Conservation (phyloP, 2,113 vertebrate genomes). For the Trematomus loennbergii region DNA sequence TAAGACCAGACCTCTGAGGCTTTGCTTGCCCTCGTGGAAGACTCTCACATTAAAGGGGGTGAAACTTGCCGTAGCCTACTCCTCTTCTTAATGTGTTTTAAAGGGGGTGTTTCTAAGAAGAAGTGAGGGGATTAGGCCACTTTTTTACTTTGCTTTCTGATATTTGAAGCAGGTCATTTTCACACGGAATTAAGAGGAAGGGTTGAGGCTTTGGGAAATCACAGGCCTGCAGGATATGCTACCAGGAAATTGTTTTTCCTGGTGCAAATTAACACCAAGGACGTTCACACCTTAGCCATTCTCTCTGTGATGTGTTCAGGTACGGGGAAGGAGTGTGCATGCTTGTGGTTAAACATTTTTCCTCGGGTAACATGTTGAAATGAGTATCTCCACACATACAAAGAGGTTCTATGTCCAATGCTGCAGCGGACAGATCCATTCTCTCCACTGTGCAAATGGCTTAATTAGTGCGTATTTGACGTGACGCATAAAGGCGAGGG, state of each 20-base stretch:
- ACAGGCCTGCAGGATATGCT: conserved; percentile 34
- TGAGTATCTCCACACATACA: background rate
- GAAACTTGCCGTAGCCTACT: conserved; percentile 3
- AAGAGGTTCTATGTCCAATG: background rate
- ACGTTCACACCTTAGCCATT: conserved; percentile 1
- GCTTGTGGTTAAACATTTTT: no score
- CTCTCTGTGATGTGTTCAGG: background rate
- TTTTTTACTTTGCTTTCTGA: conserved; percentile 17
- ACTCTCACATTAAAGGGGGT: background rate
- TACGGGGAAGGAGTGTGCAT: background rate
- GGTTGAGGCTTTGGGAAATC: conserved; percentile 51
- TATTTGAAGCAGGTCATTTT: background rate
- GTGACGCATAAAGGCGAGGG: background rate
- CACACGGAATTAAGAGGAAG: conserved; percentile 36
- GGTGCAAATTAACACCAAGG: conserved; percentile 32
- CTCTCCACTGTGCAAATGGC: background rate
- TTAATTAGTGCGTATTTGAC: background rate
- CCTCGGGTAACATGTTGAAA: no score
- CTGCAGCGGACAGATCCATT: background rate
- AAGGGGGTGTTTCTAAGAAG: conserved; percentile 15
- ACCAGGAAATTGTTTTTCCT: conserved; percentile 54
- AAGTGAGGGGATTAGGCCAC: background rate
- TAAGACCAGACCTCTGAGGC: background rate
- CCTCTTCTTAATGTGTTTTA: conserved; percentile 6
- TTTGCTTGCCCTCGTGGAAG: background rate